Evolutionary conservation across 1,140 invertebrate genomes (phyloP).

Genomic region (Drosophila chauvacae): DNA sequence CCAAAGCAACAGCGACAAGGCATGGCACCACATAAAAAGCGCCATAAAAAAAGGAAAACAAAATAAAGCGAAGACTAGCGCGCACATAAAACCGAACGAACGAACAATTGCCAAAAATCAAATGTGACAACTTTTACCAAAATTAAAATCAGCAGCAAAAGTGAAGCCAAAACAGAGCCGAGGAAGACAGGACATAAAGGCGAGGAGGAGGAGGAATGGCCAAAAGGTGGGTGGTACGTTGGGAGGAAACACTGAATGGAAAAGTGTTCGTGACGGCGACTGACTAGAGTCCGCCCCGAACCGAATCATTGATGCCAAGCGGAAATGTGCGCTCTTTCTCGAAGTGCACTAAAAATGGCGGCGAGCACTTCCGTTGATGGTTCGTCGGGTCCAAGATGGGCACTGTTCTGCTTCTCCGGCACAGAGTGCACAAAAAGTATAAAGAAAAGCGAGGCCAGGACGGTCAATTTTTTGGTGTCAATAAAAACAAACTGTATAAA

Average conservation of each 20-base stretch:
- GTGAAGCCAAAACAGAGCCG: slow-evolving; percentile 53
- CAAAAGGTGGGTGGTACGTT: slow-evolving; percentile 8
- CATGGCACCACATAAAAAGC: slow-evolving; percentile 62
- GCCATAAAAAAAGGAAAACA: slow-evolving; percentile 58
- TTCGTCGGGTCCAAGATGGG: slow-evolving; percentile 43
- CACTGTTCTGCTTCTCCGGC: slow-evolving; percentile 25
- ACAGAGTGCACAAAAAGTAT: slow-evolving; percentile 7
- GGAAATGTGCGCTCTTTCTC: slow-evolving; percentile 81
- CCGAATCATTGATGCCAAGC: slow-evolving; percentile 81
- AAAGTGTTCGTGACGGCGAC: not conserved
- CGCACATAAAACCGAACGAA: slow-evolving; percentile 77
- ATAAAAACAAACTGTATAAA: slow-evolving; percentile 13
- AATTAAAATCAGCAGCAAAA: slow-evolving; percentile 79
- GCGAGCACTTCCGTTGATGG: slow-evolving; percentile 80
- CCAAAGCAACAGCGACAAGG: slow-evolving; percentile 56
- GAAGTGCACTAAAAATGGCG: slow-evolving; percentile 83
- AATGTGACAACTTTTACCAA: slow-evolving; percentile 83
- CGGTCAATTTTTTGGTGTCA: slow-evolving; percentile 11
- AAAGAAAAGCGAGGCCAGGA: not conserved
- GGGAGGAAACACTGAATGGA: not conserved
- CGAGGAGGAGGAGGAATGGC: slow-evolving; percentile 8
- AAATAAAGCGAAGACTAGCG: slow-evolving; percentile 49
- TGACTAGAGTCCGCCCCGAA: slow-evolving; percentile 21
- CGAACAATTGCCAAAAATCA: slow-evolving; percentile 81
- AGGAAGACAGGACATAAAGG: slow-evolving; percentile 5